Percentiles rank a stretch among this genome's conserved stretches.
Evolutionary conservation across 2,888 invertebrate species (phyloP).

Genomic region (Euclidia mi): DNA sequence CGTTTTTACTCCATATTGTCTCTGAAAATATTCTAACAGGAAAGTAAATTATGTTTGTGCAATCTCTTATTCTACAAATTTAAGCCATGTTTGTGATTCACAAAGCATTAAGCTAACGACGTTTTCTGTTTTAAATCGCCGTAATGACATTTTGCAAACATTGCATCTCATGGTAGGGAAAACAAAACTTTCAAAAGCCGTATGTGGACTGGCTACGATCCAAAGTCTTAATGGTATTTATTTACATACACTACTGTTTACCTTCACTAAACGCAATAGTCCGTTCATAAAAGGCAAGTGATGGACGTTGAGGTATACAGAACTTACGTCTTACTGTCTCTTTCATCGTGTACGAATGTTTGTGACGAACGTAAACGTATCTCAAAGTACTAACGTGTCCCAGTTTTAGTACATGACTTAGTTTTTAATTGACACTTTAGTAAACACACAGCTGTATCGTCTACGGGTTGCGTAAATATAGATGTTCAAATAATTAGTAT

Average conservation of each 20-base stretch:
- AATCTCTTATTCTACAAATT: too few relatives aligned
- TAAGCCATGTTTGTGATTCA: too few relatives aligned
- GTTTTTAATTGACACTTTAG: slow-evolving; percentile 23
- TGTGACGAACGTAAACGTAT: slow-evolving; percentile 37
- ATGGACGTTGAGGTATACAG: slow-evolving; percentile 34
- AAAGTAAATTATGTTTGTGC: too few relatives aligned
- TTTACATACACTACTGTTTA: slow-evolving; percentile 56
- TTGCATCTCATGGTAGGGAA: neutral
- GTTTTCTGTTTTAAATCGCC: too few relatives aligned
- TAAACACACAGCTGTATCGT: slow-evolving; percentile 15
- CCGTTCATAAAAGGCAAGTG: slow-evolving; percentile 47
- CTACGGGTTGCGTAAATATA: too few relatives aligned
- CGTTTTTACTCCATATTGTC: too few relatives aligned
- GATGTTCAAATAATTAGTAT: too few relatives aligned
- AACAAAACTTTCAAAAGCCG: slow-evolving; percentile 33
- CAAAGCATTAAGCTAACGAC: too few relatives aligned
- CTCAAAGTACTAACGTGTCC: slow-evolving; percentile 25
- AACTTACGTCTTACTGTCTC: slow-evolving; percentile 32
- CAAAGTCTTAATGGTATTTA: slow-evolving; percentile 47
- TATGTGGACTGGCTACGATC: slow-evolving; percentile 50
- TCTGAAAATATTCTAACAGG: too few relatives aligned
- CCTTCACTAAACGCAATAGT: slow-evolving; percentile 42
- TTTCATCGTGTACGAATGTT: slow-evolving; percentile 45
- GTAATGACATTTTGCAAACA: too few relatives aligned
- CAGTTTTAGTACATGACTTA: slow-evolving; percentile 23